A percentile compares a stretch with the other conserved stretches of the same genome.
Evolutionary conservation across 2,113 vertebrate species (phyloP).

Genomic region (Porphyrio hochstetteri): DNA sequence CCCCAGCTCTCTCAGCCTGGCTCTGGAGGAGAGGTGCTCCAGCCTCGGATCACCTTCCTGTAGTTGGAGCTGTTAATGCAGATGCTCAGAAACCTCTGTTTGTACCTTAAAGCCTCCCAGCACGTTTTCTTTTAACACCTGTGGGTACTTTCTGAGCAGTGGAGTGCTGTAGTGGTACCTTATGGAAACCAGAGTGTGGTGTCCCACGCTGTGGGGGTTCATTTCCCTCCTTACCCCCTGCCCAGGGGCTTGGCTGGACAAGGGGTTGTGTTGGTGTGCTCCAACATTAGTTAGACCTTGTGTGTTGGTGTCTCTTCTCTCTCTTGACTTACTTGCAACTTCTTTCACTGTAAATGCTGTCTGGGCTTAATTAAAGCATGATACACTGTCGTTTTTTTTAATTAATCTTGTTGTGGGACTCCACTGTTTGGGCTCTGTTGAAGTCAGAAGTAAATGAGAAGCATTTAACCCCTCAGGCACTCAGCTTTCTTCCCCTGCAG

Average conservation of each 20-base stretch:
- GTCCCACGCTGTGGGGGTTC: rapidly evolving
- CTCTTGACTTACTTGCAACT: neutral
- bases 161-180: too few relatives aligned
- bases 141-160: too few relatives aligned
- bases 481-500: neutral
- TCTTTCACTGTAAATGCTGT: neutral
- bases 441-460: neutral
- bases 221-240: rapidly evolving
- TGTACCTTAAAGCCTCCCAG: neutral
- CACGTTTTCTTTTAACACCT: neutral
- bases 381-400: neutral
- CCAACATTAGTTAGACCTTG: too few relatives aligned
- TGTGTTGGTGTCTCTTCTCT: neutral
- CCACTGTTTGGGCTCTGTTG: neutral
- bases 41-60: neutral
- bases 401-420: neutral
- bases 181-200: too few relatives aligned
- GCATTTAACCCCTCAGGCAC: neutral
- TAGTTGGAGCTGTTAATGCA: neutral
- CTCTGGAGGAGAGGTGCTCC: too few relatives aligned
- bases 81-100: neutral
- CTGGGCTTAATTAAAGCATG: neutral
- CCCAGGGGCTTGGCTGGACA: too few relatives aligned
- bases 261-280: too few relatives aligned
- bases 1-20: too few relatives aligned